Conservation (phyloP, 2,113 vertebrate species). For the Rostratula benghalensis region DNA sequence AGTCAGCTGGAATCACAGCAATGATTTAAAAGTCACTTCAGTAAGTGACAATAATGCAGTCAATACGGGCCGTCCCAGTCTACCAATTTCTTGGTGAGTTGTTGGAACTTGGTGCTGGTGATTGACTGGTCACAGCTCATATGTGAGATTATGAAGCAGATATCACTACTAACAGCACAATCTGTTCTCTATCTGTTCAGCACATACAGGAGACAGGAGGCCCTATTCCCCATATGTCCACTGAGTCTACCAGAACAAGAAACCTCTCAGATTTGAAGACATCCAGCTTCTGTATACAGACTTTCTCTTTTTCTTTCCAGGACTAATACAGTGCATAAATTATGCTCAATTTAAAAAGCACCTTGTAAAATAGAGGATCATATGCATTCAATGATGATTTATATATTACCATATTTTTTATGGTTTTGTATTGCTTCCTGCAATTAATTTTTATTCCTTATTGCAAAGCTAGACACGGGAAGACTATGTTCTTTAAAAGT, state of each 20-base stretch:
- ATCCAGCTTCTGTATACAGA: not conserved
- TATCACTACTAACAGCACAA: not conserved
- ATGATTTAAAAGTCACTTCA: not conserved
- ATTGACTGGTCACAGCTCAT: not conserved
- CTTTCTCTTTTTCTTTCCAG: not conserved
- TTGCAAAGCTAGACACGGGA: not conserved
- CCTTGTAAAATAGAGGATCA: not conserved
- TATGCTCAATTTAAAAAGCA: not conserved
- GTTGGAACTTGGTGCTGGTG: not conserved
- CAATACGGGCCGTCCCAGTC: not conserved
- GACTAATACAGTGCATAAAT: not conserved
- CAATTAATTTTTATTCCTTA: not conserved
- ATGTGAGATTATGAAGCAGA: not conserved
- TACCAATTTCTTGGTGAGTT: not conserved
- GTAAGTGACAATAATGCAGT: not conserved
- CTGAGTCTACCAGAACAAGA: slow-evolving; percentile 14
- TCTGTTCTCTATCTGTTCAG: slow-evolving; percentile 15
- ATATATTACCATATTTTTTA: not conserved
- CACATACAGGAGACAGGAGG: not conserved
- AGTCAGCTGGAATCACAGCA: not conserved
- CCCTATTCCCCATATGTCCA: not conserved
- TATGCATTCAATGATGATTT: not conserved
- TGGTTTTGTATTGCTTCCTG: not conserved
- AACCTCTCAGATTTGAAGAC: not conserved
- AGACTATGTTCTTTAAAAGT: not conserved